phyloP scores from a whole-genome alignment of 2,113 vertebrate genomes.

The Vimba vimba region DNA sequence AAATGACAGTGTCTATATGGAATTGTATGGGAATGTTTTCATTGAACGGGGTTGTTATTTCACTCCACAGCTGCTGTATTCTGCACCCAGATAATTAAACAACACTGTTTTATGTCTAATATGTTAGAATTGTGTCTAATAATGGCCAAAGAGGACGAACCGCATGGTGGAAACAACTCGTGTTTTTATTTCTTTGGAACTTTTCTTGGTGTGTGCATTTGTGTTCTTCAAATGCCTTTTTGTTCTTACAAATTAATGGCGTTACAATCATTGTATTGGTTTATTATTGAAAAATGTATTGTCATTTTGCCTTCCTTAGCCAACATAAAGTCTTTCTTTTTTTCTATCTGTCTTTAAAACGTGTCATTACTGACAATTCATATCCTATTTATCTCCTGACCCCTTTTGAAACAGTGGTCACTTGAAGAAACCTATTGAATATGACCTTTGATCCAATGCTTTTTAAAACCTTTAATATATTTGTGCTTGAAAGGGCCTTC shows the following conservation, averaged over 20 bases:
- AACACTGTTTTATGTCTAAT: not conserved
- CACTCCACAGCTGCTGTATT: not conserved
- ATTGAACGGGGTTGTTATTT: not conserved
- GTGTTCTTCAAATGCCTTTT: slow-evolving; percentile 65
- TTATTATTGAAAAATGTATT: slow-evolving; percentile 63
- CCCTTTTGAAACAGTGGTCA: not conserved
- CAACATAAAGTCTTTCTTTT: slow-evolving; percentile 39
- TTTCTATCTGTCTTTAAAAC: slow-evolving; percentile 28
- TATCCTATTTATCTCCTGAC: not conserved
- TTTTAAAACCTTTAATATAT: not conserved
- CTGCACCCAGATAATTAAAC: not conserved
- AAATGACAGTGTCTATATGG: not conserved
- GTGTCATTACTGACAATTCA: not conserved
- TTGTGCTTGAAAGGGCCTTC: not conserved
- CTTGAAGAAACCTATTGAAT: not conserved
- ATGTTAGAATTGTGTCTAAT: slow-evolving; percentile 15
- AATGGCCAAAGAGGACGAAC: slow-evolving; percentile 59
- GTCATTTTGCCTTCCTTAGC: slow-evolving; percentile 50
- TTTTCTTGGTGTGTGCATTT: not conserved
- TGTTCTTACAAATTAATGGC: slow-evolving; percentile 60
- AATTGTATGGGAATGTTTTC: not conserved
- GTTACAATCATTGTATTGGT: slow-evolving; percentile 64
- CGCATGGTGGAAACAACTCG: not conserved
- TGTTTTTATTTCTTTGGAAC: not conserved
- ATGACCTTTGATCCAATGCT: not conserved